Conservation (phyloP, 2,797 vertebrate species). For the Crax fasciolata region DNA sequence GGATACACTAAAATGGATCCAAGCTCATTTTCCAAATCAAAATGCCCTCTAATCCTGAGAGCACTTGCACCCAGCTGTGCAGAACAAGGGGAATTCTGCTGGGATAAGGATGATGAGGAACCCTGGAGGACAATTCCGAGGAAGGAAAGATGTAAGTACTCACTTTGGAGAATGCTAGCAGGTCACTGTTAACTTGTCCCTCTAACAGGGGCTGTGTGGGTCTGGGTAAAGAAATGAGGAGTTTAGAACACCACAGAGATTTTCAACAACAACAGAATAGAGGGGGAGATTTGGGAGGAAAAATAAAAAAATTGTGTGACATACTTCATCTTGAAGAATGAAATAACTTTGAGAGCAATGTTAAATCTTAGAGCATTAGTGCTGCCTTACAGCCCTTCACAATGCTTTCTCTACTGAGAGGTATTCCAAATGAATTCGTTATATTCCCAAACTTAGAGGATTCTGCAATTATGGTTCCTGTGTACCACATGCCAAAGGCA, state of each 20-base stretch:
- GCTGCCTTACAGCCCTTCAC: background rate
- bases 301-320: background rate
- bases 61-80: background rate
- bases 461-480: accelerated
- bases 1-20: background rate
- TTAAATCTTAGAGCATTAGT: background rate
- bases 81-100: background rate
- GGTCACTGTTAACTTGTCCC: background rate
- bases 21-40: background rate
- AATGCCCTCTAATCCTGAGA: background rate
- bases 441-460: background rate
- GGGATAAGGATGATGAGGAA: background rate
- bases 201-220: background rate
- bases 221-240: background rate
- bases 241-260: background rate
- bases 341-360: background rate
- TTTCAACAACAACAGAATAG: accelerated
- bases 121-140: background rate
- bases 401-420: background rate
- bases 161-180: background rate
- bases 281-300: background rate
- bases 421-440: background rate
- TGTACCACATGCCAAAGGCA: background rate
- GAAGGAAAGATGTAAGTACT: background rate
- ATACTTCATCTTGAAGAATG: background rate